These are phyloP conservation scores for Anarhynchus alexandrinus DNA, from an alignment of 2,113 vertebrate genomes.

Conservation along the genomic window DNA sequence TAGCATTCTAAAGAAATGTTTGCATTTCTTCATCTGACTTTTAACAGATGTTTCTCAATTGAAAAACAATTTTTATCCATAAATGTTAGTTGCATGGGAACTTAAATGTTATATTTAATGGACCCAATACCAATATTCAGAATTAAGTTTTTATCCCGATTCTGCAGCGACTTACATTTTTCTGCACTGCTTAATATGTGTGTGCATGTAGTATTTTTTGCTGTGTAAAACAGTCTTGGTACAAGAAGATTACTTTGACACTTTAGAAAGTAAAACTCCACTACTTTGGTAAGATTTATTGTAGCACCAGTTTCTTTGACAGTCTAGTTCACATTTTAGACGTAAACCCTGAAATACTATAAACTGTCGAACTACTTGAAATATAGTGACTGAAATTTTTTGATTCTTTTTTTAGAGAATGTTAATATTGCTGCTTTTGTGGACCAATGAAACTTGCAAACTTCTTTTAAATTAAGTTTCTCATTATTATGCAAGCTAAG, in stretches of 20 bases:
- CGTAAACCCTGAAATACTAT: not conserved
- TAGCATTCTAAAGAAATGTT: not conserved
- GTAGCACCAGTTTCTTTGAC: not conserved
- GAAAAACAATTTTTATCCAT: not conserved
- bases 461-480: not conserved
- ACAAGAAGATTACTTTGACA: not conserved
- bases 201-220: not conserved
- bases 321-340: conserved; percentile 10
- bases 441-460: not conserved
- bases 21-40: not conserved
- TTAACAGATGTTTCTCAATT: not conserved
- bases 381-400: not conserved
- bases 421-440: not conserved
- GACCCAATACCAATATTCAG: not conserved
- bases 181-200: not conserved
- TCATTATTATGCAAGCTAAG: not conserved
- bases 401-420: not conserved
- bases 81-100: not conserved
- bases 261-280: not conserved
- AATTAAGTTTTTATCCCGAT: not conserved
- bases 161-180: not conserved
- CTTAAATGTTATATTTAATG: not conserved
- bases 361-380: not conserved
- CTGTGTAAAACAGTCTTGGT: not conserved
- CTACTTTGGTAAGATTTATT: conserved; percentile 26